Conservation (phyloP, 1,140 invertebrate genomes). For the Diorhabda sublineata region DNA sequence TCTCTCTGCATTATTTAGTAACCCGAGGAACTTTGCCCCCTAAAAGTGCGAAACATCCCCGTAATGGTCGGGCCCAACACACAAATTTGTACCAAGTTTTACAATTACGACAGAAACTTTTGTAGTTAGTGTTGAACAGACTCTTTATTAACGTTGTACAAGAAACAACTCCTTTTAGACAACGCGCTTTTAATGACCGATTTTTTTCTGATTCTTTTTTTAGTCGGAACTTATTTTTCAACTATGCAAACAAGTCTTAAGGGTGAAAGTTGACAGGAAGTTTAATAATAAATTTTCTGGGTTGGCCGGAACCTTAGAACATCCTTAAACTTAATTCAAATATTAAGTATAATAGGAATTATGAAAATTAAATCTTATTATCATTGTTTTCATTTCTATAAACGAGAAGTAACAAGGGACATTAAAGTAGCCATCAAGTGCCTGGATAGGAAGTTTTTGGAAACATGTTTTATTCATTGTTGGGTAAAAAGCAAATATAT, state of each 20-base stretch:
- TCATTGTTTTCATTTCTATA: too few species aligned
- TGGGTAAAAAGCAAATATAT: too few species aligned
- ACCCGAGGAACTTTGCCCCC: slow-evolving; percentile 31
- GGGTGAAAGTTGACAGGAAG: not conserved
- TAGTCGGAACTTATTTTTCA: slow-evolving; percentile 2
- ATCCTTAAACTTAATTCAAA: not conserved
- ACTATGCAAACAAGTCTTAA: slow-evolving; percentile 16
- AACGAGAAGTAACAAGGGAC: too few species aligned
- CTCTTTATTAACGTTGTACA: slow-evolving; percentile 27
- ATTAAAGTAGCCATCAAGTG: too few species aligned
- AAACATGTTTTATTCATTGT: too few species aligned
- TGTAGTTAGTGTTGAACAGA: slow-evolving; percentile 36
- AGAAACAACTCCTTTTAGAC: slow-evolving; percentile 22
- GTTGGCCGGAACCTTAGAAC: not conserved
- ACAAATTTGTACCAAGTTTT: slow-evolving; percentile 39
- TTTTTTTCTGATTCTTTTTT: not conserved
- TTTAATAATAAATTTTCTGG: slow-evolving; percentile 12
- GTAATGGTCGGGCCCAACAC: slow-evolving; percentile 34
- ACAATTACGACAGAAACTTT: slow-evolving; percentile 38
- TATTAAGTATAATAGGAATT: not conserved
- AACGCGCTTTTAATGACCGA: slow-evolving; percentile 21
- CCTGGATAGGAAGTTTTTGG: too few species aligned
- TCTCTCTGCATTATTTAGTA: slow-evolving; percentile 39
- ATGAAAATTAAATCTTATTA: not conserved
- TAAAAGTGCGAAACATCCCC: slow-evolving; percentile 38